phyloP scores from a whole-genome alignment of 1,140 invertebrate species.

The Achroia grisella region DNA sequence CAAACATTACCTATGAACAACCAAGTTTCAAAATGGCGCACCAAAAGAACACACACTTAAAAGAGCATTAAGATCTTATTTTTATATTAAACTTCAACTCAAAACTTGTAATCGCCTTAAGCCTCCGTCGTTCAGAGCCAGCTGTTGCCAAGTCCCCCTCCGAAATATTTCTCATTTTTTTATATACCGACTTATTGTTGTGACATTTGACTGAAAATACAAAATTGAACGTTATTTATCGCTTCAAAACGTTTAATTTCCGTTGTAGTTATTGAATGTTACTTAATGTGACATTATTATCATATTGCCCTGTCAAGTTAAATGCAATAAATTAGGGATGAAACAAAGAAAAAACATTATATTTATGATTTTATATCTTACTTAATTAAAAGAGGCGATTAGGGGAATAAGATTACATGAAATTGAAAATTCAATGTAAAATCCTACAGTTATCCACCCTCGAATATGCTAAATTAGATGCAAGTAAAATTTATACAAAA shows the following conservation, averaged over 20 bases:
- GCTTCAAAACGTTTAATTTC: neutral
- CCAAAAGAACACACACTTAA: slow-evolving; percentile 51
- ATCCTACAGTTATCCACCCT: no score
- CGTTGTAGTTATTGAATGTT: neutral
- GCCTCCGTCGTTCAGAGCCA: slow-evolving; percentile 63
- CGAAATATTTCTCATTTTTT: slow-evolving; percentile 32
- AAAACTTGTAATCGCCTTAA: slow-evolving; percentile 65
- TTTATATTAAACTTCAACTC: slow-evolving; percentile 62
- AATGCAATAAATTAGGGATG: no score
- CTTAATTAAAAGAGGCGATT: no score
- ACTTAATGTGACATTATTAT: neutral
- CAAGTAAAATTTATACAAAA: no score
- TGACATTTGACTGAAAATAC: neutral
- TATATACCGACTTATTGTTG: slow-evolving; percentile 8
- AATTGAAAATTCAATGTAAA: no score
- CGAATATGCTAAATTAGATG: no score
- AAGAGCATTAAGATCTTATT: slow-evolving; percentile 60
- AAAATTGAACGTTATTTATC: no score
- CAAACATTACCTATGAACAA: slow-evolving; percentile 23
- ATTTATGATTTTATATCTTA: no score
- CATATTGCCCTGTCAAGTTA: no score
- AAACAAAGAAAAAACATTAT: no score
- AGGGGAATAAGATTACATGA: no score
- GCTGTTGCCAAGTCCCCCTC: slow-evolving; percentile 45
- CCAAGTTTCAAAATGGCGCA: slow-evolving; percentile 18